These are phyloP conservation scores for Pogonognathellus flavescens DNA, from an alignment of 1,140 invertebrate genomes.

Conservation along the genomic window DNA sequence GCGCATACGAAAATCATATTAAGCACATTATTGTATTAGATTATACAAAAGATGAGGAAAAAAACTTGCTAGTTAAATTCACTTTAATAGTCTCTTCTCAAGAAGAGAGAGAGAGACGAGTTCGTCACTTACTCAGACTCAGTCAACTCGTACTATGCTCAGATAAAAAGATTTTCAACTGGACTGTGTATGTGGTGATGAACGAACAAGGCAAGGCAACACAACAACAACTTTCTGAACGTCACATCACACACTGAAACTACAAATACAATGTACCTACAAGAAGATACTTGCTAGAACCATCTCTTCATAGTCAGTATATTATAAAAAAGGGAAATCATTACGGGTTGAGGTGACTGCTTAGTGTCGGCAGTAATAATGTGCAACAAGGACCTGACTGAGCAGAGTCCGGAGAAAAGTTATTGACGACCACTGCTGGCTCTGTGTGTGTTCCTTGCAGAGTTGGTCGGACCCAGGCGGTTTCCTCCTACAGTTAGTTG, in stretches of 20 bases:
- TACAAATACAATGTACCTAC: background rate
- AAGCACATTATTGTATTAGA: conserved; percentile 17
- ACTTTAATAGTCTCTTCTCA: conserved; percentile 24
- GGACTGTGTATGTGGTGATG: conserved; percentile 18
- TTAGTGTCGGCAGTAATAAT: conserved; percentile 41
- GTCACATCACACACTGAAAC: background rate
- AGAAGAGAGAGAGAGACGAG: conserved; percentile 4
- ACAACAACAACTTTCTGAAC: background rate
- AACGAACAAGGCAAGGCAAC: conserved; percentile 10
- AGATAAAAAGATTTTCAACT: conserved; percentile 27
- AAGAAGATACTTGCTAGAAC: background rate
- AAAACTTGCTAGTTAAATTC: conserved; percentile 31
- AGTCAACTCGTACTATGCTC: background rate
- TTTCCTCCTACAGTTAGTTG: conserved; percentile 12
- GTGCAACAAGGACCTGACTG: conserved; percentile 4
- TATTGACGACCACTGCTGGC: conserved; percentile 32
- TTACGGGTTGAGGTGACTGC: conserved; percentile 37
- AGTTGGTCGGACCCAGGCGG: conserved; percentile 13
- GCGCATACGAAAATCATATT: conserved; percentile 22
- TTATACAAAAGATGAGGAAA: conserved; percentile 21
- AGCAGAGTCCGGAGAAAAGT: conserved; percentile 32
- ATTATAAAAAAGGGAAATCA: conserved; percentile 13
- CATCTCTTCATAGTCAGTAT: too few relatives aligned
- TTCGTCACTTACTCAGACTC: conserved; percentile 28
- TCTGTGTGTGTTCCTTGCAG: conserved; percentile 33